A percentile compares a stretch with the other conserved stretches of the same genome.
These are phyloP conservation scores for Phanerotoma sp. DNA, from an alignment of 2,888 invertebrate genomes.

Conservation along the genomic window DNA sequence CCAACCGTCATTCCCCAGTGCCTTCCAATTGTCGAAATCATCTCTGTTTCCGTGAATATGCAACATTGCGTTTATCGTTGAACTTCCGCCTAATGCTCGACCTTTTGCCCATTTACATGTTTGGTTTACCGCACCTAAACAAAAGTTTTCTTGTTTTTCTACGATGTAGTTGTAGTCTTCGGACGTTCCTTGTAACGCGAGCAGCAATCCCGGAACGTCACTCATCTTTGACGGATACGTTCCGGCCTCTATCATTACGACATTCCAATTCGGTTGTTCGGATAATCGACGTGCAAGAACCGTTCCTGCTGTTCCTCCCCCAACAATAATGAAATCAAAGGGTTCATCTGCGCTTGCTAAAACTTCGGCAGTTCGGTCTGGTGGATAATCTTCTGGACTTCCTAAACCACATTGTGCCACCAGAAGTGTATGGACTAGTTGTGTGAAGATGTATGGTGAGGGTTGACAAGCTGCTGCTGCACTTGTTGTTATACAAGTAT, in stretches of 20 bases:
- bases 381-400: slow-evolving; percentile 62
- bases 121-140: slow-evolving; percentile 49
- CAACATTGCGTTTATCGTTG: slow-evolving; percentile 67
- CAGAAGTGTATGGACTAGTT: slow-evolving; percentile 64
- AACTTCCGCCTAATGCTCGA: slow-evolving; percentile 68
- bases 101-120: slow-evolving; percentile 63
- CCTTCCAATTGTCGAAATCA: slow-evolving; percentile 69
- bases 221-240: slow-evolving; percentile 57
- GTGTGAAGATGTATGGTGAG: slow-evolving; percentile 60
- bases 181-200: slow-evolving; percentile 42
- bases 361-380: slow-evolving; percentile 58
- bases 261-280: slow-evolving; percentile 57
- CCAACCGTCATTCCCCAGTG: slow-evolving; percentile 67
- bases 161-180: slow-evolving; percentile 60
- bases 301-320: slow-evolving; percentile 61
- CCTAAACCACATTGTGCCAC: slow-evolving; percentile 65
- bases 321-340: slow-evolving; percentile 53
- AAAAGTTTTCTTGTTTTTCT: slow-evolving; percentile 56
- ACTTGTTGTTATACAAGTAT: slow-evolving; percentile 38
- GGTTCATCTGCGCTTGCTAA: slow-evolving; percentile 34
- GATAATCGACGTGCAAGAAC: slow-evolving; percentile 59
- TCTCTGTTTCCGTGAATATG: slow-evolving; percentile 65
- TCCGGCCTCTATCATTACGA: slow-evolving; percentile 62
- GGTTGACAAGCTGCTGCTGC: slow-evolving; percentile 44
- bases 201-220: slow-evolving; percentile 57